A percentile compares a stretch with the other conserved stretches of the same genome.
Evolutionary conservation across 2,113 vertebrate genomes (phyloP).

Genomic region (Onychostruthus taczanowskii): DNA sequence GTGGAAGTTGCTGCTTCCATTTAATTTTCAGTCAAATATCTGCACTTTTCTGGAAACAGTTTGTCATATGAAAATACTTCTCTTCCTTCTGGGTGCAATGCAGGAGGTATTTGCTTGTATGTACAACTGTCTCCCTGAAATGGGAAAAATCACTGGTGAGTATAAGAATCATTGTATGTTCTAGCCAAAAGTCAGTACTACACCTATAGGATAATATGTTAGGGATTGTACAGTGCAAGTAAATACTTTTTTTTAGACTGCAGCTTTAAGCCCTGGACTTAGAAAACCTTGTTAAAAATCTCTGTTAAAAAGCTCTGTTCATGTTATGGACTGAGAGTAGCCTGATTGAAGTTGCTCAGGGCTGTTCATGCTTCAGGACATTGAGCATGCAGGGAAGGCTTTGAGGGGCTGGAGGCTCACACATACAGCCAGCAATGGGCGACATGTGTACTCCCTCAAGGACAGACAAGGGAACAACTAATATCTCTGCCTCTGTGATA

Average conservation of each 20-base stretch:
- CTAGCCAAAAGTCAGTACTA: neutral
- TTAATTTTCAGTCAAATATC: neutral
- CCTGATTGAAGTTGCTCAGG: neutral
- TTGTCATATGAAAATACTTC: neutral
- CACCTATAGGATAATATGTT: neutral
- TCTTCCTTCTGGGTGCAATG: neutral
- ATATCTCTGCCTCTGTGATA: neutral
- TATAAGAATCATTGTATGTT: neutral
- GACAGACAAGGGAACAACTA: neutral
- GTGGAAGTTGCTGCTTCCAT: neutral
- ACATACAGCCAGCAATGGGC: neutral
- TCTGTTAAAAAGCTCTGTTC: neutral
- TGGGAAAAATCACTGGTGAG: neutral
- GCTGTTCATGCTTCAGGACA: neutral
- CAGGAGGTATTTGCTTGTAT: neutral
- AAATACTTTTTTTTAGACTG: neutral
- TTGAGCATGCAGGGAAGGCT: neutral
- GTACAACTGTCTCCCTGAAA: neutral
- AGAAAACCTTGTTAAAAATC: neutral
- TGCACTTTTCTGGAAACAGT: neutral
- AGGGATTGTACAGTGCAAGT: neutral
- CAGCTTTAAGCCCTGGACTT: neutral
- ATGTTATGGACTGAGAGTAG: neutral
- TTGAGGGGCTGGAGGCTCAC: neutral
- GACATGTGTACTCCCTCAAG: neutral